Percentiles rank a stretch among this genome's conserved stretches.
These are phyloP conservation scores for Melipona quadrifasciata DNA, from an alignment of 1,140 invertebrate species.

Conservation along the genomic window DNA sequence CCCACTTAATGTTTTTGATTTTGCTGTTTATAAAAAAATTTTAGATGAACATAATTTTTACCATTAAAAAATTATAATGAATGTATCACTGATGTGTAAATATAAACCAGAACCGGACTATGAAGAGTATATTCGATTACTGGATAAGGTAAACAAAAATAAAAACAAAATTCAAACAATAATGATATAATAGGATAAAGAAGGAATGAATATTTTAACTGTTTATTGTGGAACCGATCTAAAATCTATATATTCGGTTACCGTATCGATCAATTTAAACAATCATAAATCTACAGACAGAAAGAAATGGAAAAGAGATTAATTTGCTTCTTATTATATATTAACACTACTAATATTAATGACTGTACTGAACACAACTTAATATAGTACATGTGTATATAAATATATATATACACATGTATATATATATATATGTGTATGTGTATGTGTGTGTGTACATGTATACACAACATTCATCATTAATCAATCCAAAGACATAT, in stretches of 20 bases:
- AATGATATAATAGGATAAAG: constrained; percentile 3
- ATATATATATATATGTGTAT: no score
- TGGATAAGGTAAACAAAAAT: constrained; percentile 44
- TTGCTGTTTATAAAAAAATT: constrained; percentile 77
- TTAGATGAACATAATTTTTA: constrained; percentile 13
- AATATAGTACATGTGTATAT: not conserved
- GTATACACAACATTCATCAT: constrained; percentile 8
- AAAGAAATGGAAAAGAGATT: not conserved
- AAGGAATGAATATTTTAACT: not conserved
- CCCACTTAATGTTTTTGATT: constrained; percentile 84
- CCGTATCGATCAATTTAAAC: not conserved
- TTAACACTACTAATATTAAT: not conserved
- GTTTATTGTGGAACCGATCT: constrained; percentile 62
- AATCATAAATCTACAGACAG: not conserved
- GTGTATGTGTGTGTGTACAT: no score
- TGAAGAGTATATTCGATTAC: constrained; percentile 64
- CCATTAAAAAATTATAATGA: not conserved
- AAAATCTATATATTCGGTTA: constrained; percentile 62
- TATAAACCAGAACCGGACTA: constrained; percentile 64
- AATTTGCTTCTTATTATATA: not conserved
- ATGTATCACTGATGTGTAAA: constrained; percentile 1
- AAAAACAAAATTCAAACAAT: constrained; percentile 5
- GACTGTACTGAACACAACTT: not conserved
- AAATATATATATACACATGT: not conserved
- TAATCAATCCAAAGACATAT: not conserved